A percentile compares a stretch with the other conserved stretches of the same genome.
Evolutionary conservation across 1,140 invertebrate species (phyloP).

Genomic region (Camponotus pennsylvanicus): DNA sequence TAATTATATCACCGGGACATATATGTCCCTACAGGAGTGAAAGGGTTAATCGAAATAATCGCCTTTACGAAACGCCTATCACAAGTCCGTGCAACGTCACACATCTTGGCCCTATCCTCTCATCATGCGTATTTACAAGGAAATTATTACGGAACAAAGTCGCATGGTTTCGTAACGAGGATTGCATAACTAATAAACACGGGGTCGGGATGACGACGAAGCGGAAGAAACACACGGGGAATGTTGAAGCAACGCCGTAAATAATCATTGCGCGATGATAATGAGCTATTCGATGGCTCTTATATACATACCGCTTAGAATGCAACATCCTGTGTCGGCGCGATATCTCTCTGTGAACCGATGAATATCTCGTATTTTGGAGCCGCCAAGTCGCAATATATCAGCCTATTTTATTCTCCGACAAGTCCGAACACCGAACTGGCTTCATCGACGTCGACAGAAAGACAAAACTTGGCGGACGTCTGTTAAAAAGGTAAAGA

Average conservation of each 20-base stretch:
- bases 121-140: background rate
- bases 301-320: constrained; percentile 31
- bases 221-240: too few species aligned
- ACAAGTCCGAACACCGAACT: background rate
- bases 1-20: too few species aligned
- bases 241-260: background rate
- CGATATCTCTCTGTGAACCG: background rate
- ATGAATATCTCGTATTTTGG: background rate
- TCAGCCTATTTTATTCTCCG: background rate
- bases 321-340: background rate
- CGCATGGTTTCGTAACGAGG: background rate
- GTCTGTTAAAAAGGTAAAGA: constrained; percentile 45
- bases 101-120: background rate
- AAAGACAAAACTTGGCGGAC: constrained; percentile 10
- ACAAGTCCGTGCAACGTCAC: too few species aligned
- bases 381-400: background rate
- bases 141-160: background rate
- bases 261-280: constrained; percentile 3
- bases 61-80: too few species aligned
- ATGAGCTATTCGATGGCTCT: background rate
- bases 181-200: background rate
- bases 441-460: background rate
- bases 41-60: background rate
- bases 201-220: too few species aligned
- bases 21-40: too few species aligned